phyloP scores from a whole-genome alignment of 2,797 vertebrate genomes.

The Scarus forsteni region DNA sequence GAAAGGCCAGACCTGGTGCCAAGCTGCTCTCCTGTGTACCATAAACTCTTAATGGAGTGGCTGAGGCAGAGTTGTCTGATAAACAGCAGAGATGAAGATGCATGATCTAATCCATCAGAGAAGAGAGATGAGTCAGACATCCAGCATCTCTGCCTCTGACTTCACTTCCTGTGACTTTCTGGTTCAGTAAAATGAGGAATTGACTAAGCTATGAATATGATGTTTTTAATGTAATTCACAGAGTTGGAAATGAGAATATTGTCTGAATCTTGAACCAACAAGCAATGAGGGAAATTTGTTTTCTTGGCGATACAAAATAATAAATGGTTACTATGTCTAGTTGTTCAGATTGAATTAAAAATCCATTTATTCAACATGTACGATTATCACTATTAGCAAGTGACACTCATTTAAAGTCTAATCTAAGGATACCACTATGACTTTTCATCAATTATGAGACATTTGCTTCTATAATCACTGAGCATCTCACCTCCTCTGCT shows the following conservation, averaged over 20 bases:
- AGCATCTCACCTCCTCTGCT: not conserved
- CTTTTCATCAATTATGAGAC: slow-evolving; percentile 1
- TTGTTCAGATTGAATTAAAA: no score
- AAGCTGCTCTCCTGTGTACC: slow-evolving; percentile 1
- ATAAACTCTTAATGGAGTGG: slow-evolving; percentile 7
- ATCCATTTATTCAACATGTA: no score
- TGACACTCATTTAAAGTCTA: not conserved
- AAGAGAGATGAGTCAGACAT: slow-evolving; percentile 49
- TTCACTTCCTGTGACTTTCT: slow-evolving; percentile 56
- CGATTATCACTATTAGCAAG: no score
- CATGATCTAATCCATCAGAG: slow-evolving; percentile 72
- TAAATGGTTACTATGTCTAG: no score
- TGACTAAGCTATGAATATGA: no score
- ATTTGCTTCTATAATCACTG: not conserved
- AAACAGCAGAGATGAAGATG: slow-evolving; percentile 18
- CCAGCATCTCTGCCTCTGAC: slow-evolving; percentile 37
- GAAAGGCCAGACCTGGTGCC: slow-evolving; percentile 1
- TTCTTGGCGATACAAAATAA: no score
- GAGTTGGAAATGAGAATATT: no score
- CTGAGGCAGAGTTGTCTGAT: no score
- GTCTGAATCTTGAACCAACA: no score
- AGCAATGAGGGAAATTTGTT: no score
- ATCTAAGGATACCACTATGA: not conserved
- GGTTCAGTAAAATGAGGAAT: no score
- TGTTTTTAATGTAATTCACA: no score